Evolutionary conservation across 1,140 invertebrate genomes (phyloP), one percentile per base, ranked within the genome.

Genomic region (Lepidurus apus): DNA sequence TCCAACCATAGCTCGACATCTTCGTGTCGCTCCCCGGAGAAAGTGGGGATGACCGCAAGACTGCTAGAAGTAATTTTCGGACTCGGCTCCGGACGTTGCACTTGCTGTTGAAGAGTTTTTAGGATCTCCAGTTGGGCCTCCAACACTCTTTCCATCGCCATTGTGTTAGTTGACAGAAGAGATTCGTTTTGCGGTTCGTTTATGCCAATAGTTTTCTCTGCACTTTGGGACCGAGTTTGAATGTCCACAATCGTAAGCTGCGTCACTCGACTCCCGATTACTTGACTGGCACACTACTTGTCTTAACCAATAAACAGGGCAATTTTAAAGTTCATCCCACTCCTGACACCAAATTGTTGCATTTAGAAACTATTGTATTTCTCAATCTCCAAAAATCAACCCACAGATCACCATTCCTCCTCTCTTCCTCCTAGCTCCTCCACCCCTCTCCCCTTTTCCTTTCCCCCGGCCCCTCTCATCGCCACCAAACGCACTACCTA

Each of bases 11-110:
- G 6, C 10, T 24, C 21, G 3, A 73, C 77, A 43, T 78, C 65
- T 65, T 73, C 77, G n/a, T 73, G 44, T 7, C 47, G 3, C 10
- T 42, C 34, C 7, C 77, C 45, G 17, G 3, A 78, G 9, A 78
- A 74, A 10, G 43, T 24, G n/a, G 77, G 77, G 43, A 78, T 65
- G 11, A 43, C 77, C 7, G 77, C 53, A 53, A 78, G 9, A 9
- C n/a, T 73, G 1, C 42, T 73, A 3, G 77, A 21, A 21, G 10
- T 74, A 9, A 78, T n/a, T 77, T 47, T 47, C 17, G 45, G 45
- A 47, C 45, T 2, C 1, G 45, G 17, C 45, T 47, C 45, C 17
- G 1, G 45, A 47, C 45, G 45, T n/a, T n/a, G n/a, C 45, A 10
- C 9, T 47, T 10, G 17, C 2, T 47, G 45, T 47, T 47, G 45